These are phyloP conservation scores for Elymnias hypermnestra DNA, from an alignment of 1,140 invertebrate genomes.

Conservation along the genomic window DNA sequence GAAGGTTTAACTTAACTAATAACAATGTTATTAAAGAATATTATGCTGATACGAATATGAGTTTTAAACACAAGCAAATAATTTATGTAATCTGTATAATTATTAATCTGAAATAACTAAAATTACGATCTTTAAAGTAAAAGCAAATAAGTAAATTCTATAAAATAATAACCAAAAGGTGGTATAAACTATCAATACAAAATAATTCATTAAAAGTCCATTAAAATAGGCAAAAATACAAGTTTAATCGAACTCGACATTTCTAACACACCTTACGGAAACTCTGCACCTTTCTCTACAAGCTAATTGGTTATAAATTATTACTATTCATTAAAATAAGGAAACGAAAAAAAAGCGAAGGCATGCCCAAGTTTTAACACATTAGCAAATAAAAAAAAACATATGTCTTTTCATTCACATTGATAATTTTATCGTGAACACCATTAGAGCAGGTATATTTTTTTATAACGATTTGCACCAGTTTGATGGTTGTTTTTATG, in stretches of 20 bases:
- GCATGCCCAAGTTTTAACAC: slow-evolving; percentile 42
- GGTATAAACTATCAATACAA: too few species aligned
- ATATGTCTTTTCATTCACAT: slow-evolving; percentile 52
- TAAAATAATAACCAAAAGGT: too few species aligned
- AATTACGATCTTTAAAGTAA: too few species aligned
- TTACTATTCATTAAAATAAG: slow-evolving; percentile 5
- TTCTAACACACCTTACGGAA: background rate
- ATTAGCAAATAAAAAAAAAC: slow-evolving; percentile 34
- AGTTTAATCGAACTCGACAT: background rate
- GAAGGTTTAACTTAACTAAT: too few species aligned
- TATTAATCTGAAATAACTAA: too few species aligned
- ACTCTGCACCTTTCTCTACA: background rate
- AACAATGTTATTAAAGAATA: too few species aligned
- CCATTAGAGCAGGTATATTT: slow-evolving; percentile 27
- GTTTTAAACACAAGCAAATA: too few species aligned
- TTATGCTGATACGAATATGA: too few species aligned
- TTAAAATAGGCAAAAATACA: too few species aligned
- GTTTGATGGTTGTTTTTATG: slow-evolving; percentile 45
- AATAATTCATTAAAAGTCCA: too few species aligned
- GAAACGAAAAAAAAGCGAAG: slow-evolving; percentile 24
- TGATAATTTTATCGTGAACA: slow-evolving; percentile 29
- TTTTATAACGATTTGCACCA: slow-evolving; percentile 50
- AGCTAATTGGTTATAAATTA: slow-evolving; percentile 15
- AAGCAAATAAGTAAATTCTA: too few species aligned
- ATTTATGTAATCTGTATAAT: too few species aligned